Percentiles rank a stretch among this genome's conserved stretches.
These are phyloP conservation scores for Gymnarchus niloticus DNA, from an alignment of 2,113 vertebrate species.

Conservation along the genomic window DNA sequence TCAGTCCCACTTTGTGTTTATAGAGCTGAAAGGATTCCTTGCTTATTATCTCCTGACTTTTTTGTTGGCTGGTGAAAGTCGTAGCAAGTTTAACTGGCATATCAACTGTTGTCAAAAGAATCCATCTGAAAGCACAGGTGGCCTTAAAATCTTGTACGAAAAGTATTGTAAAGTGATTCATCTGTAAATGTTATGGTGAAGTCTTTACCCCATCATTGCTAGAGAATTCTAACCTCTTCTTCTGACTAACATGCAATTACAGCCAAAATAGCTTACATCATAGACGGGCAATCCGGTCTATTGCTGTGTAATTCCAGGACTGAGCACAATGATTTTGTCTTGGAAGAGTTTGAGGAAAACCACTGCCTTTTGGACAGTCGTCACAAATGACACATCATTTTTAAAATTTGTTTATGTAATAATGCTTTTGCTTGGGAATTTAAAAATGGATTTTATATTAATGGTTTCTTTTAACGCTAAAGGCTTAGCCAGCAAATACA, in stretches of 20 bases:
- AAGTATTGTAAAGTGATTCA: conserved; percentile 33
- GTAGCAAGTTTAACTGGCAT: conserved; percentile 24
- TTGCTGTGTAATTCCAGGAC: conserved; percentile 29
- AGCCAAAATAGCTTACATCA: conserved; percentile 45
- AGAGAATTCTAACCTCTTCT: conserved; percentile 9
- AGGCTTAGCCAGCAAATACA: not conserved
- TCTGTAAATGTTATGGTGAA: conserved; percentile 39
- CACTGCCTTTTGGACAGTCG: conserved; percentile 52
- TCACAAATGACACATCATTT: conserved; percentile 55
- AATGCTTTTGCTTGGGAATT: not conserved
- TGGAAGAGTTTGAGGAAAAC: conserved; percentile 60
- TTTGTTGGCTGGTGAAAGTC: conserved; percentile 27
- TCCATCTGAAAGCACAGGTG: conserved; percentile 35
- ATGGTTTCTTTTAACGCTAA: not conserved
- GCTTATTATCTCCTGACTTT: conserved; percentile 7
- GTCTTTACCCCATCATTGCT: conserved; percentile 25
- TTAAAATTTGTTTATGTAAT: not conserved
- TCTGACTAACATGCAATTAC: not conserved
- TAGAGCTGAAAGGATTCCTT: conserved; percentile 41
- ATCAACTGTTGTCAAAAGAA: conserved; percentile 42
- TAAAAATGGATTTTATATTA: not conserved
- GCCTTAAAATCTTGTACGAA: conserved; percentile 31
- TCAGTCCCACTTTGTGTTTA: conserved; percentile 34
- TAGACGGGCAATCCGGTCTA: conserved; percentile 34
- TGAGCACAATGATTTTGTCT: conserved; percentile 47